phyloP scores from a whole-genome alignment of 1,140 invertebrate species.

The Oncopeltus fasciatus region DNA sequence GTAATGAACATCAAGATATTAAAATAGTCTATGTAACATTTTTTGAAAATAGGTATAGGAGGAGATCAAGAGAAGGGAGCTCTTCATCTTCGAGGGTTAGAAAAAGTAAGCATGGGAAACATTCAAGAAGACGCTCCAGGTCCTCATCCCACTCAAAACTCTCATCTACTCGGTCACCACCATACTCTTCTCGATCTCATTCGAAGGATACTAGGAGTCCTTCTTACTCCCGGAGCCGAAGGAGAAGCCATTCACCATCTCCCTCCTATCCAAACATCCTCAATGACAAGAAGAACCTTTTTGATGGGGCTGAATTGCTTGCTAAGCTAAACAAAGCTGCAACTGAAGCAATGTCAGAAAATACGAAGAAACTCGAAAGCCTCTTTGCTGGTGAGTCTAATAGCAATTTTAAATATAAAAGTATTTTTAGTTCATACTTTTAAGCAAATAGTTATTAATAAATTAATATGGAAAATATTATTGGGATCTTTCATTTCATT shows the following conservation, averaged over 20 bases:
- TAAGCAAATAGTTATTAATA: background rate
- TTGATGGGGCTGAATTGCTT: conserved; percentile 14
- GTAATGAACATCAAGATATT: too few relatives aligned
- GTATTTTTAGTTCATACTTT: background rate
- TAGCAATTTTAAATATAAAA: background rate
- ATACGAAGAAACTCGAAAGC: conserved; percentile 2
- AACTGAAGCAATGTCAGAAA: conserved; percentile 15
- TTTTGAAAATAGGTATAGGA: background rate
- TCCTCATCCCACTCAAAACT: background rate
- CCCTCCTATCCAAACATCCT: background rate
- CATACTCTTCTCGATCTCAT: background rate
- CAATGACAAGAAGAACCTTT: background rate
- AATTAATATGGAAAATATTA: background rate
- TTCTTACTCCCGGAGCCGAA: background rate
- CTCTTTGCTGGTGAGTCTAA: conserved; percentile 3
- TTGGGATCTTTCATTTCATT: background rate
- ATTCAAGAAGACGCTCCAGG: background rate
- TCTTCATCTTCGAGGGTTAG: background rate
- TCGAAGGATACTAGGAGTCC: conserved; percentile 1
- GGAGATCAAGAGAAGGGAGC: background rate
- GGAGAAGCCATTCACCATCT: background rate
- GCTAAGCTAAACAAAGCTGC: conserved; percentile 19
- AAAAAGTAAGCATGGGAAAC: background rate
- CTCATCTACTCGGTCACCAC: background rate
- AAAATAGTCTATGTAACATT: too few relatives aligned